Evolutionary conservation across 2,888 invertebrate species (phyloP).

Genomic region (Luperina nickerlii): DNA sequence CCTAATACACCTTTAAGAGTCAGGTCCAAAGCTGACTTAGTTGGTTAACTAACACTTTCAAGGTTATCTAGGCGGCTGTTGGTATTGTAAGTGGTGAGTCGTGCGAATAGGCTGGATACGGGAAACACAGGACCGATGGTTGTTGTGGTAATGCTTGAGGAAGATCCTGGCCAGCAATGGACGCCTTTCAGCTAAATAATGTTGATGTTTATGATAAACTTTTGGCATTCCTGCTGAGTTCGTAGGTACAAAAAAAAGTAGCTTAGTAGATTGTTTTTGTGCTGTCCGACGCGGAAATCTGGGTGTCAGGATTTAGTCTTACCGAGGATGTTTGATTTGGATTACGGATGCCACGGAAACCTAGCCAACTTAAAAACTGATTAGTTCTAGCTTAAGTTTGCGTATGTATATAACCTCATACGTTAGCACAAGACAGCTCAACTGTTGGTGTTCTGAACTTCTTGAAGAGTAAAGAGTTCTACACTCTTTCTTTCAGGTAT

Average conservation of each 20-base stretch:
- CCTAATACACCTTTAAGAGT: not conserved
- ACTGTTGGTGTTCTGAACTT: not conserved
- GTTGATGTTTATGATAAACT: not conserved
- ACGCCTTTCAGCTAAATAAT: not conserved
- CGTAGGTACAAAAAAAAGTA: too few relatives aligned
- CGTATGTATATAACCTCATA: not conserved
- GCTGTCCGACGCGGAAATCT: not conserved
- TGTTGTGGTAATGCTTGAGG: not conserved
- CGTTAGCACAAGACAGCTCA: not conserved
- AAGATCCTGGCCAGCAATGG: not conserved
- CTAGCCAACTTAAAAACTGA: not conserved
- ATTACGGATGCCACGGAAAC: not conserved
- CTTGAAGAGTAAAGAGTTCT: not conserved
- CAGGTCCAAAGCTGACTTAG: not conserved
- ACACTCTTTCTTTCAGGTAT: conserved; percentile 81
- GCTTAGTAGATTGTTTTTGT: not conserved
- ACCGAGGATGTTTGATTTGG: not conserved
- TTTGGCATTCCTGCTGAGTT: too few relatives aligned
- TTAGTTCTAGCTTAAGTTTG: not conserved
- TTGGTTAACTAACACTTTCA: not conserved
- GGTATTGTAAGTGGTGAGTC: not conserved
- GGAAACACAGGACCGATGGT: not conserved
- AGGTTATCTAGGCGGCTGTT: not conserved
- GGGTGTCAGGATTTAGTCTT: not conserved
- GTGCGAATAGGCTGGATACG: not conserved